Evolutionary conservation across 1,140 invertebrate species (phyloP), one percentile per base, ranked within the genome.

Genomic region (Harpegnathos saltator): DNA sequence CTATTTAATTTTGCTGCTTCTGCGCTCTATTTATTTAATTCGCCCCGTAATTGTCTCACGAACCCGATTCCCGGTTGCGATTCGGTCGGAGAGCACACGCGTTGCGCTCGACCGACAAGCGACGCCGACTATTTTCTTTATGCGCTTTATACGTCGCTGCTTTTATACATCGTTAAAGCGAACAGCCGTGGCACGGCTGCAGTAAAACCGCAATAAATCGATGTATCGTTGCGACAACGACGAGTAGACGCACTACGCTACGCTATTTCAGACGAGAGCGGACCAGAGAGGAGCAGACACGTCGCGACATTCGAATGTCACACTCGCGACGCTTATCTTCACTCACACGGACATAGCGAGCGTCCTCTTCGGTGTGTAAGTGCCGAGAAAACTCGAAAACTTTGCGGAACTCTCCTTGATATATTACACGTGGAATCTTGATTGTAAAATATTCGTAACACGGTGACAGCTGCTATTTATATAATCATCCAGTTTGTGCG

Each of bases 131-230:
- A 50, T 48, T 63, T 73, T 71, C 78, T 74, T 82, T 82, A 71
- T 29, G 54, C 14, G 44, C 17, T 71, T 84, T 84, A 71, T 69
- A 61, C 14, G 54, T 24, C 38, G 59, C 33, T 52, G 52, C 66
- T 56, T 86, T 85, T 82, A 85, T 58, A 72, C 58, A 44, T 22
- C 84, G 63, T 86, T 85, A 82, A 86, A 86, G 78, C 69, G 33
- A 80, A 19, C 56, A 26, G 54, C 33, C 68, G 62, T 54, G 56
- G 33, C 77, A 12, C 61, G 54, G 38, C 48, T n/a, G 48, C 54
- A 81, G 48, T 86, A 86, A 86, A 86, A 86, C 52, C 38, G 71
- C 50, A 75, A 56, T 86, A 86, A 82, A 86, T 86, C 84, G 85
- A 85, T 58, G 75, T 73, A 85, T 85, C 68, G 59, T 81, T 59